These are phyloP conservation scores for Leptarthrus brevirostris DNA, from an alignment of 2,888 invertebrate genomes.

Conservation along the genomic window DNA sequence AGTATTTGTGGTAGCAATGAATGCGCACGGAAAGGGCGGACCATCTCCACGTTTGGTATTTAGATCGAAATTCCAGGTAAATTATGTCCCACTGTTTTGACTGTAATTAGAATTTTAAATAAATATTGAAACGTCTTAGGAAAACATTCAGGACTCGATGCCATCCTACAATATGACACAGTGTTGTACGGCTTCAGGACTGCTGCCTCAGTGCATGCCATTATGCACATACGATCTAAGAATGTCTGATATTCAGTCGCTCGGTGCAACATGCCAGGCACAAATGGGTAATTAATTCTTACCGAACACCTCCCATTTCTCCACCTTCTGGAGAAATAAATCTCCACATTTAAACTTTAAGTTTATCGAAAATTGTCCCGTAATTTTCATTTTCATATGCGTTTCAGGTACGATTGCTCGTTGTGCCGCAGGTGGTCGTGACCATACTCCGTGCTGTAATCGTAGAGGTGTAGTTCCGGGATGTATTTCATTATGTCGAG, in stretches of 20 bases:
- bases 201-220: conserved; percentile 73
- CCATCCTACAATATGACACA: conserved; percentile 81
- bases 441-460: conserved; percentile 81
- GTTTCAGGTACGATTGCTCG: conserved; percentile 63
- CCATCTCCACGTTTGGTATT: conserved; percentile 82
- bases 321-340: conserved; percentile 11
- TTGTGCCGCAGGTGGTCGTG: conserved; percentile 73
- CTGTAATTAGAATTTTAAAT: conserved; percentile 13
- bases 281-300: conserved; percentile 75
- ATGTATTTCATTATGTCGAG: conserved; percentile 81
- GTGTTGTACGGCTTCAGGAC: conserved; percentile 79
- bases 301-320: background rate
- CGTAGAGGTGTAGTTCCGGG: conserved; percentile 77
- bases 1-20: conserved; percentile 82
- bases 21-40: conserved; percentile 82
- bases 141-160: conserved; percentile 63
- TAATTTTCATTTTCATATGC: background rate
- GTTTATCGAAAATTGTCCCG: background rate
- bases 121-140: background rate
- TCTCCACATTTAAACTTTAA: conserved; percentile 3
- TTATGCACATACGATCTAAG: conserved; percentile 85
- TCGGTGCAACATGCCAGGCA: conserved; percentile 80
- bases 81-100: background rate
- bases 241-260: conserved; percentile 80
- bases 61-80: conserved; percentile 71